Percentiles rank a stretch among this genome's conserved stretches.
phyloP scores from a whole-genome alignment of 2,888 invertebrate genomes.

The Apamea sordens region DNA sequence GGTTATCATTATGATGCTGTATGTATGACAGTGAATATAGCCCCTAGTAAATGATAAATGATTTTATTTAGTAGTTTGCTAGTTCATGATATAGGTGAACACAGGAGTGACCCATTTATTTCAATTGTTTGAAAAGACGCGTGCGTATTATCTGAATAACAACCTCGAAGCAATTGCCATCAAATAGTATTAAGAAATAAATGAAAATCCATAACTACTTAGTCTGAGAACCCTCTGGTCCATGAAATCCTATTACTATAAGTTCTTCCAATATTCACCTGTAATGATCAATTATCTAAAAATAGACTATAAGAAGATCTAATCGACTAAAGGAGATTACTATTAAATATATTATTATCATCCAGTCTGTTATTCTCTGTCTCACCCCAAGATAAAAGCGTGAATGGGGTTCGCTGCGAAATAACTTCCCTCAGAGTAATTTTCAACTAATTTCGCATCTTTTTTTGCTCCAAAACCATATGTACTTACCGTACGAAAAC shows the following conservation, averaged over 20 bases:
- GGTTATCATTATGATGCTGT: not conserved
- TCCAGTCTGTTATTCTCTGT: conserved; percentile 20
- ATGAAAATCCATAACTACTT: conserved; percentile 17
- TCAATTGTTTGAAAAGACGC: not conserved
- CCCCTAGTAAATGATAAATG: too few relatives aligned
- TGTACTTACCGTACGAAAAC: conserved; percentile 45
- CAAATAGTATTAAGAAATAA: not conserved
- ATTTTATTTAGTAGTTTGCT: too few relatives aligned
- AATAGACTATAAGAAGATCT: conserved; percentile 7
- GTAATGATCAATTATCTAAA: conserved; percentile 41
- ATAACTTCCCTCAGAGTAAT: conserved; percentile 45
- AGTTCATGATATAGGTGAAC: not conserved
- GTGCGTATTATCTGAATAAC: not conserved
- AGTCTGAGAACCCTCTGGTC: not conserved
- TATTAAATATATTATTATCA: conserved; percentile 26
- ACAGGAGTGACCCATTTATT: not conserved
- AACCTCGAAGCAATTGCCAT: not conserved
- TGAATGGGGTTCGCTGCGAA: conserved; percentile 10
- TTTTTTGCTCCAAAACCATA: conserved; percentile 52
- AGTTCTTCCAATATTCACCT: conserved; percentile 24
- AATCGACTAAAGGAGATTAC: conserved; percentile 8
- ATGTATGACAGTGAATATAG: not conserved
- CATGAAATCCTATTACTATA: conserved; percentile 21
- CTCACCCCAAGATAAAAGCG: conserved; percentile 32
- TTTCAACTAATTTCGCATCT: conserved; percentile 51